Evolutionary conservation across 2,113 vertebrate genomes (phyloP), one percentile per base, ranked within the genome.

Genomic region (Trogon surrucura): DNA sequence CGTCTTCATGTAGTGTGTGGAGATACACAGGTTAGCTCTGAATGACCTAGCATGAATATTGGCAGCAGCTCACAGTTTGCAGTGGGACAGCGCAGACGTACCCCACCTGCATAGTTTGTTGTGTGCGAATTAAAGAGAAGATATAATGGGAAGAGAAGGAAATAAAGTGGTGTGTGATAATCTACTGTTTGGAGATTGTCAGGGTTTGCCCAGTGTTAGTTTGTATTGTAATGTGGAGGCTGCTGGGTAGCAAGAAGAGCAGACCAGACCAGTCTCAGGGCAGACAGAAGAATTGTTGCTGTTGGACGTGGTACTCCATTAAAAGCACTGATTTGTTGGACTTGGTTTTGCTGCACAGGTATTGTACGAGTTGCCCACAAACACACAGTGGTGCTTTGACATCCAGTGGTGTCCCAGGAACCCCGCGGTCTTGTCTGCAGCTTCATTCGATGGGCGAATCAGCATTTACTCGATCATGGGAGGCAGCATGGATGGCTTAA

Each of bases 341-440:
- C 54, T 80, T 60, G 38, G 5, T 93, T 79, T 62, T 89, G 75
- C 62, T 74, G 44, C 32, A 19, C 97, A 99, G 99, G 98, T 99
- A 57, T 92, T 99, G 77, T 99, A 99, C 29, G 99, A 99, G 97
- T 93, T 99, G 85, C 99, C 99, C 38, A 99, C 98, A 3, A 99
- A 98, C 92, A 99, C 98, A 0, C 99, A 99, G 95, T 99, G 99
- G 99, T 99, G 99, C 96, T 99, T 99, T 61, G 99, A 99, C 78
- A 98, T 99, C 94, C 99, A 99, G 98, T 99, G 99, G 99, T 99
- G 99, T 80, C 99, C 99, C 16, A 98, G 99, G 80, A 99, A 99
- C 92, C 99, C 99, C 0, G 99, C 99, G 6, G 96, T 99, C 78
- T 97, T 99, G 75, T 99, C 99, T 22, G 99, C 99, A 0, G 99